Conservation (phyloP, 2,888 invertebrate species). For the Hirtodrosophila cameraria region DNA sequence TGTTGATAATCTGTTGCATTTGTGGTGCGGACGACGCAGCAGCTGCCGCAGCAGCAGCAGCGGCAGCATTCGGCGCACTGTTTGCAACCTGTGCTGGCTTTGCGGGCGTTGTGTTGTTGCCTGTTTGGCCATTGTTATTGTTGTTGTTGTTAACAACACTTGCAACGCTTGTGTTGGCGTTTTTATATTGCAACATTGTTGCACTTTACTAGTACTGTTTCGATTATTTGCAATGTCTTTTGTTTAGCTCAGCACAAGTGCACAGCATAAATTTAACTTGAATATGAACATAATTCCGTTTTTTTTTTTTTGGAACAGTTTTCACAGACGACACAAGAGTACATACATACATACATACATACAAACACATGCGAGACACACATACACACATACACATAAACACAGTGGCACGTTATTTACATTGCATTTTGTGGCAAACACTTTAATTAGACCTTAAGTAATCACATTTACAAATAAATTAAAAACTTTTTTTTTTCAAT, state of each 20-base stretch:
- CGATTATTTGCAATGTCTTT: conserved; percentile 1
- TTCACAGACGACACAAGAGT: conserved; percentile 27
- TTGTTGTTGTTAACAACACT: conserved; percentile 45
- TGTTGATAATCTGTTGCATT: conserved; percentile 80
- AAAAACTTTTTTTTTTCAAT: conserved; percentile 37
- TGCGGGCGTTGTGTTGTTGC: conserved; percentile 42
- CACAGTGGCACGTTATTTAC: conserved; percentile 20
- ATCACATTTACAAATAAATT: conserved; percentile 25
- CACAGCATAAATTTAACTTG: conserved; percentile 15
- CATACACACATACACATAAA: conserved; percentile 15
- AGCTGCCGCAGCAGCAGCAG: conserved; percentile 26
- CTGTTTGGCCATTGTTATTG: conserved; percentile 39
- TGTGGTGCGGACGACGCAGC: conserved; percentile 55
- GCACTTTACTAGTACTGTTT: conserved; percentile 9
- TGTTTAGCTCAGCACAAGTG: conserved; percentile 22
- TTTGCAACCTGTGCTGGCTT: conserved; percentile 58
- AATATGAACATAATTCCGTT: conserved; percentile 38
- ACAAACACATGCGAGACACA: conserved; percentile 7
- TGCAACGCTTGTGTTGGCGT: conserved; percentile 42
- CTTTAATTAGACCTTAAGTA: conserved; percentile 32
- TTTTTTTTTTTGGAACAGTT: conserved; percentile 38
- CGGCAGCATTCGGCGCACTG: conserved; percentile 34
- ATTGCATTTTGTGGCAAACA: conserved; percentile 19
- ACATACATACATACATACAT: conserved; percentile 16
- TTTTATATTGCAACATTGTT: conserved; percentile 80